Evolutionary conservation across 1,140 invertebrate genomes (phyloP).

Genomic region (Cydia splendana): DNA sequence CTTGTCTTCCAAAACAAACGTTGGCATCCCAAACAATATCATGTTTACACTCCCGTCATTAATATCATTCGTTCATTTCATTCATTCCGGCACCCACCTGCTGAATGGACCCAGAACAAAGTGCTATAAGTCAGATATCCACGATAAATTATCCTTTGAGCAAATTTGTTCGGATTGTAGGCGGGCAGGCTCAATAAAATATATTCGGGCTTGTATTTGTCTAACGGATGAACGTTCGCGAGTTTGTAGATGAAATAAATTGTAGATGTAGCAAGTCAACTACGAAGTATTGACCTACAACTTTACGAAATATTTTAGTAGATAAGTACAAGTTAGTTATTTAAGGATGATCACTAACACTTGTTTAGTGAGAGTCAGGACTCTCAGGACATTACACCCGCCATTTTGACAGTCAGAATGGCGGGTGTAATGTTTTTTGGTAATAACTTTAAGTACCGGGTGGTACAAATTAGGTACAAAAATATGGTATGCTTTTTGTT

Average conservation of each 20-base stretch:
- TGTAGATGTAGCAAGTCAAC: slow-evolving; percentile 10
- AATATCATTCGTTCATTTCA: slow-evolving; percentile 46
- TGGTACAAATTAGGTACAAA: no score
- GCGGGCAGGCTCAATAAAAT: slow-evolving; percentile 56
- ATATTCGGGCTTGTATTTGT: slow-evolving; percentile 43
- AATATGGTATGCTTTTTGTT: no score
- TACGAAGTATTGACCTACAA: not conserved
- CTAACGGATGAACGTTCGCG: slow-evolving; percentile 31
- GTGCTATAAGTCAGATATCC: slow-evolving; percentile 47
- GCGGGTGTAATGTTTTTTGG: no score
- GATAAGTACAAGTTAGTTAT: no score
- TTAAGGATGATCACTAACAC: no score
- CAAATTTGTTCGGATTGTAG: slow-evolving; percentile 66
- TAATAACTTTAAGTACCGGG: no score
- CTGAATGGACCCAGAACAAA: slow-evolving; percentile 49
- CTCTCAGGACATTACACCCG: no score
- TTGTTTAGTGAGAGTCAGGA: no score
- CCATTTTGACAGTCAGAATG: no score
- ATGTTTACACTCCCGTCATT: slow-evolving; percentile 67
- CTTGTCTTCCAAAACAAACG: not conserved
- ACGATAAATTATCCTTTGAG: slow-evolving; percentile 72
- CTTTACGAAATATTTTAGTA: no score
- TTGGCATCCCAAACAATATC: slow-evolving; percentile 52
- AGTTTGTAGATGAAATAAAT: slow-evolving; percentile 4
- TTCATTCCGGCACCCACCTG: slow-evolving; percentile 43